phyloP scores from a whole-genome alignment of 1,140 invertebrate genomes.

The Aplysia californica region DNA sequence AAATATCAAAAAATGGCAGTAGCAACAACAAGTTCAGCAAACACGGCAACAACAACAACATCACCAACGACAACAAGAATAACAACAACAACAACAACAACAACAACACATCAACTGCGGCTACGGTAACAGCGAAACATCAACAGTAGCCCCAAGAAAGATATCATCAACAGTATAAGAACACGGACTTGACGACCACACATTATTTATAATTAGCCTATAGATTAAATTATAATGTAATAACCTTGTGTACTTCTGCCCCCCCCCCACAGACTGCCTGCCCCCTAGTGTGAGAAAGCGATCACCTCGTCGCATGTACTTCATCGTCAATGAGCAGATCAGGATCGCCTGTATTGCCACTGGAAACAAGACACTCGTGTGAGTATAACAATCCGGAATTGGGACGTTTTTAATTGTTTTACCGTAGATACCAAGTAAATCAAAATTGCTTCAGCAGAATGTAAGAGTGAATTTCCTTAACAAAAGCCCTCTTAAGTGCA shows the following conservation, averaged over 20 bases:
- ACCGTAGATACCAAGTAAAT: background rate
- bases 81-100: too few species aligned
- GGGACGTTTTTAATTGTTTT: background rate
- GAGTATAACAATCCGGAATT: background rate
- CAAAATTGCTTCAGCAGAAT: background rate
- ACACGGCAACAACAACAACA: too few species aligned
- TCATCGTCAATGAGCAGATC: constrained; percentile 28
- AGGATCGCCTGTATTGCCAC: constrained; percentile 35
- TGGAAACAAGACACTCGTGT: constrained; percentile 31
- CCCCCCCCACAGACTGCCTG: constrained; percentile 9
- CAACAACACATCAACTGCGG: too few species aligned
- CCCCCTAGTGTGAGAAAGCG: constrained; percentile 35
- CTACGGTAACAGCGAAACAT: too few species aligned
- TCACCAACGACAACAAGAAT: too few species aligned
- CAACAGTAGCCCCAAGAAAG: too few species aligned
- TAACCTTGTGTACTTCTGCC: background rate
- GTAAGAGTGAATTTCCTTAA: background rate
- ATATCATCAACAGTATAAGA: too few species aligned
- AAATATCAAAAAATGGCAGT: too few species aligned
- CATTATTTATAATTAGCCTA: too few species aligned
- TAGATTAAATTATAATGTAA: background rate
- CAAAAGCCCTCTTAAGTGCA: background rate
- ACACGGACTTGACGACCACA: too few species aligned
- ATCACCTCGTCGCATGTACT: constrained; percentile 17
- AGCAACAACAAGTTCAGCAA: too few species aligned